Percentiles rank a stretch among this genome's conserved stretches.
Conservation (phyloP, 1,140 invertebrate genomes). For the Ceratosolen fusciceps region DNA sequence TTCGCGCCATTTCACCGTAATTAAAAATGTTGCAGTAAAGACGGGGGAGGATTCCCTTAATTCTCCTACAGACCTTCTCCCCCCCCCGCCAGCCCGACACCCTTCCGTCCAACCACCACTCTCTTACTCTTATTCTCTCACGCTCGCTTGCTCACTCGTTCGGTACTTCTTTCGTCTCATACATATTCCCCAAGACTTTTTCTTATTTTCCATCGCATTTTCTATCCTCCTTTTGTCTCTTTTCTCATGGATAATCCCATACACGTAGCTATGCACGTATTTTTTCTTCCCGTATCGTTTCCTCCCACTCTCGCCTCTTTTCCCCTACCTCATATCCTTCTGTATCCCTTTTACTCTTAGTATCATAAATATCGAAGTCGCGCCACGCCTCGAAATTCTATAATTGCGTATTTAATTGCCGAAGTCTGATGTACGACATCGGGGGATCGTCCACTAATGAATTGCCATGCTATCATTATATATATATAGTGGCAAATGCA, state of each 20-base stretch:
- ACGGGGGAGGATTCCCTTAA: constrained; percentile 58
- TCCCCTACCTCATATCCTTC: neutral
- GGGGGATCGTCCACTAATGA: constrained; percentile 57
- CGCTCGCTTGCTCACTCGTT: neutral
- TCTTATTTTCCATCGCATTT: constrained; percentile 47
- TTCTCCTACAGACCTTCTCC: constrained; percentile 41
- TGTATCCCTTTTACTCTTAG: neutral
- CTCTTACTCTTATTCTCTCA: neutral
- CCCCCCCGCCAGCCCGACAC: neutral
- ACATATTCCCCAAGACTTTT: constrained; percentile 26
- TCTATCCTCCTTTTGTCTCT: constrained; percentile 55
- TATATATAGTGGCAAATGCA: neutral
- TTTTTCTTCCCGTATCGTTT: neutral
- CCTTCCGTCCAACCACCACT: no score
- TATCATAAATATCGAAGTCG: constrained; percentile 44
- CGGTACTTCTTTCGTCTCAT: no score
- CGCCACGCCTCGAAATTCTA: constrained; percentile 63
- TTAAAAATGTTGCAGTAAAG: constrained; percentile 64
- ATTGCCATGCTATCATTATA: constrained; percentile 54
- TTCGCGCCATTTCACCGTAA: constrained; percentile 63
- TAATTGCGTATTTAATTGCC: constrained; percentile 65
- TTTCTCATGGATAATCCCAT: neutral
- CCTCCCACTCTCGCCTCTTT: neutral
- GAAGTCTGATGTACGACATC: constrained; percentile 57
- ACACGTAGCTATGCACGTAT: neutral